These are phyloP conservation scores for Falcunculus frontatus DNA, from an alignment of 2,113 vertebrate species.

Conservation along the genomic window DNA sequence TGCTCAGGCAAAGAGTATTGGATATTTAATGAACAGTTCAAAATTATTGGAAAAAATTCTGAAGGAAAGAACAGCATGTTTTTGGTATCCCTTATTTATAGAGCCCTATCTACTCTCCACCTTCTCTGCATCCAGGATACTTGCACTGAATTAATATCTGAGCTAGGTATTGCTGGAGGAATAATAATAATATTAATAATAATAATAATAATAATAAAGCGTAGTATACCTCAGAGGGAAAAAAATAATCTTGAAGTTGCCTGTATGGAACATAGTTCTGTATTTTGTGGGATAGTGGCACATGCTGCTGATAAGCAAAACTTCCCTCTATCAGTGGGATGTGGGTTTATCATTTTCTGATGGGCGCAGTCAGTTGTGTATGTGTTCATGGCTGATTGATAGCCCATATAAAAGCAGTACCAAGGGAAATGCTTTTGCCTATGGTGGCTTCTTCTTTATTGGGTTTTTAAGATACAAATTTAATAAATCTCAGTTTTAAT, in stretches of 20 bases:
- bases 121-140: background rate
- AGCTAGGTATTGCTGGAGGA: background rate
- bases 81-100: background rate
- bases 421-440: slow-evolving; percentile 14
- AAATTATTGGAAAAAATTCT: background rate
- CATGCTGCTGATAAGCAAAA: background rate
- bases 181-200: background rate
- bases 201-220: background rate
- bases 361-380: background rate
- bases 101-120: background rate
- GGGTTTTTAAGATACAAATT: slow-evolving; percentile 45
- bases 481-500: slow-evolving; percentile 50
- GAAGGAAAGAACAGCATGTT: background rate
- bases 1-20: background rate
- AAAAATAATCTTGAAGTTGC: background rate
- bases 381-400: background rate
- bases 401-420: background rate
- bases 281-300: background rate
- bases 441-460: slow-evolving; percentile 21
- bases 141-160: background rate
- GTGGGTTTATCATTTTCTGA: background rate
- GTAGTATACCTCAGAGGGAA: background rate
- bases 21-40: background rate
- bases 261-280: background rate
- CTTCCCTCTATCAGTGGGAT: background rate